A percentile compares a stretch with the other conserved stretches of the same genome.
Conservation (phyloP, 2,113 vertebrate species). For the Seriola aureovittata region DNA sequence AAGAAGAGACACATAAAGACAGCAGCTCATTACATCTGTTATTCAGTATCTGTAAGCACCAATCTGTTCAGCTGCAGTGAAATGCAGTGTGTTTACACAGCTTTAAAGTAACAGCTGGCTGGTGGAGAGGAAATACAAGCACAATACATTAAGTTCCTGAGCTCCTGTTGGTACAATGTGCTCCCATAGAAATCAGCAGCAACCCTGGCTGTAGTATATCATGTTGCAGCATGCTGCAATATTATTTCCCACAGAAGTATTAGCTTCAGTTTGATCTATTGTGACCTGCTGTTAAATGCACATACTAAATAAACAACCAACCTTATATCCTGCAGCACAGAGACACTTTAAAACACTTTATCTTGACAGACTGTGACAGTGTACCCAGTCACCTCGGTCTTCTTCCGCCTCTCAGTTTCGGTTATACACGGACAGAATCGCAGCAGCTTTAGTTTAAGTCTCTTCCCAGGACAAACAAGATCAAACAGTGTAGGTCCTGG, state of each 20-base stretch:
- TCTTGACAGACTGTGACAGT: not conserved
- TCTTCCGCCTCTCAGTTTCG: constrained; percentile 5
- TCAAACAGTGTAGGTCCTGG: constrained; percentile 1
- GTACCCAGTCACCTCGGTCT: constrained; percentile 2
- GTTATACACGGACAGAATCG: not conserved
- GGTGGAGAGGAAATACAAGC: not conserved
- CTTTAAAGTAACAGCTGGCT: not conserved
- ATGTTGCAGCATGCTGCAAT: constrained; percentile 1
- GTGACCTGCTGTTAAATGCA: not conserved
- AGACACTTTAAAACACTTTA: constrained; percentile 17
- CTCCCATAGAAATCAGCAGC: not conserved
- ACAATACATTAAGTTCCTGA: not conserved
- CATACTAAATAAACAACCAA: constrained; percentile 1
- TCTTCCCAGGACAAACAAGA: constrained; percentile 5
- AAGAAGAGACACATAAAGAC: not conserved
- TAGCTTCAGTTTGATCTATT: not conserved
- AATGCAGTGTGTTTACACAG: not conserved
- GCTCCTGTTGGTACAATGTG: not conserved
- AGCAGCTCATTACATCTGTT: not conserved
- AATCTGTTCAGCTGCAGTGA: not conserved
- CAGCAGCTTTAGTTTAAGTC: not conserved
- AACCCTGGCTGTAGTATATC: not conserved
- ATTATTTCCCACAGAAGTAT: not conserved
- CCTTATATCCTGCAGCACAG: not conserved
- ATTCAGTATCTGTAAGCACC: not conserved